Conservation (phyloP, 2,113 vertebrate genomes). For the Brachypteracias leptosomus region DNA sequence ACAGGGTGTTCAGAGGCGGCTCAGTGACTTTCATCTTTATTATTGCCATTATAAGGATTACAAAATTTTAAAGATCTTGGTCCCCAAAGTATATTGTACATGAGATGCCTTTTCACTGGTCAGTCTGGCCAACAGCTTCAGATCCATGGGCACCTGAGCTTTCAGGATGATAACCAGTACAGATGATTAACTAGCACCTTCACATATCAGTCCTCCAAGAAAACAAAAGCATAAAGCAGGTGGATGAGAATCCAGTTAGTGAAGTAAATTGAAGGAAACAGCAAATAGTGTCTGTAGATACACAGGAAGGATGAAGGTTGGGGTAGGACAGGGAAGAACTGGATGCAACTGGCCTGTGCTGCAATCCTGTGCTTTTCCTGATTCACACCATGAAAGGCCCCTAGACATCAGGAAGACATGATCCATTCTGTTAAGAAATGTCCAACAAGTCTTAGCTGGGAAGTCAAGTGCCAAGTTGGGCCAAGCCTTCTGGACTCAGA, state of each 20-base stretch:
- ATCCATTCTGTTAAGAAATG: background rate
- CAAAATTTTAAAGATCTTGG: background rate
- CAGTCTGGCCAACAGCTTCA: background rate
- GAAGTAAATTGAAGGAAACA: background rate
- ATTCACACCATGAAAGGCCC: background rate
- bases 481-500: background rate
- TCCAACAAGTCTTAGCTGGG: background rate
- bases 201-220: background rate
- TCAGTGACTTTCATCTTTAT: background rate
- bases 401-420: background rate
- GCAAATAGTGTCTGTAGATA: background rate
- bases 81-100: background rate
- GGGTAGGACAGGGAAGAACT: background rate
- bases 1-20: background rate
- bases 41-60: background rate
- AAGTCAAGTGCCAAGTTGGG: background rate
- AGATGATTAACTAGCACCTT: background rate
- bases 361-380: background rate
- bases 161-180: background rate
- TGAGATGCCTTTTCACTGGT: background rate
- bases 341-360: background rate
- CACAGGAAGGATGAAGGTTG: background rate
- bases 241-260: background rate
- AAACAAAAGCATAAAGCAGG: background rate
- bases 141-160: background rate